Percentiles rank a stretch among this genome's conserved stretches.
Evolutionary conservation across 2,888 invertebrate genomes (phyloP).

Genomic region (Lepidochitona cinerea): DNA sequence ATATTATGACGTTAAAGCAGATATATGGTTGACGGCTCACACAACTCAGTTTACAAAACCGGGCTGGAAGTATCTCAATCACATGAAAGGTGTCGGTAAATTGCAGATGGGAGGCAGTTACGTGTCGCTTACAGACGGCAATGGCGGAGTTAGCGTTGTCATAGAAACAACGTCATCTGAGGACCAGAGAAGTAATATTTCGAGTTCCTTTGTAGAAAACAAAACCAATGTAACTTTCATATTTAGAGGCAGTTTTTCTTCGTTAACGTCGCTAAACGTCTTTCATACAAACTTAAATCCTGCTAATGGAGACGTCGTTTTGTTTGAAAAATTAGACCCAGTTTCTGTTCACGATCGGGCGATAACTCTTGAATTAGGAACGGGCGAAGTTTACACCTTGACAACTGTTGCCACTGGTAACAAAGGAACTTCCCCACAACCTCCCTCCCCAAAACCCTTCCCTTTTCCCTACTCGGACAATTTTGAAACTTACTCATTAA

Average conservation of each 20-base stretch:
- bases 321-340: background rate
- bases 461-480: slow-evolving; percentile 63
- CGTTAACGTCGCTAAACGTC: background rate
- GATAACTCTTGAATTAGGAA: slow-evolving; percentile 42
- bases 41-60: slow-evolving; percentile 57
- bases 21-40: slow-evolving; percentile 61
- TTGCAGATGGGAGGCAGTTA: slow-evolving; percentile 67
- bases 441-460: slow-evolving; percentile 50
- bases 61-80: slow-evolving; percentile 56
- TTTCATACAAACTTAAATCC: background rate
- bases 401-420: slow-evolving; percentile 52
- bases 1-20: slow-evolving; percentile 46
- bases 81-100: slow-evolving; percentile 60
- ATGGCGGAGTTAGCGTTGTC: slow-evolving; percentile 65
- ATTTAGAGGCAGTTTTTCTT: slow-evolving; percentile 50
- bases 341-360: slow-evolving; percentile 26
- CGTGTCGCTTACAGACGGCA: slow-evolving; percentile 61
- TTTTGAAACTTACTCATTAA: slow-evolving; percentile 59
- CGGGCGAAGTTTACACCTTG: slow-evolving; percentile 62
- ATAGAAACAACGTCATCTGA: slow-evolving; percentile 70
- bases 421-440: slow-evolving; percentile 43
- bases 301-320: background rate
- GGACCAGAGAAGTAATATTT: slow-evolving; percentile 62
- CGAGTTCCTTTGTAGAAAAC: slow-evolving; percentile 57
- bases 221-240: slow-evolving; percentile 57